Evolutionary conservation across 2,888 invertebrate genomes (phyloP), one percentile per base, ranked within the genome.

Genomic region (Apamea anceps): DNA sequence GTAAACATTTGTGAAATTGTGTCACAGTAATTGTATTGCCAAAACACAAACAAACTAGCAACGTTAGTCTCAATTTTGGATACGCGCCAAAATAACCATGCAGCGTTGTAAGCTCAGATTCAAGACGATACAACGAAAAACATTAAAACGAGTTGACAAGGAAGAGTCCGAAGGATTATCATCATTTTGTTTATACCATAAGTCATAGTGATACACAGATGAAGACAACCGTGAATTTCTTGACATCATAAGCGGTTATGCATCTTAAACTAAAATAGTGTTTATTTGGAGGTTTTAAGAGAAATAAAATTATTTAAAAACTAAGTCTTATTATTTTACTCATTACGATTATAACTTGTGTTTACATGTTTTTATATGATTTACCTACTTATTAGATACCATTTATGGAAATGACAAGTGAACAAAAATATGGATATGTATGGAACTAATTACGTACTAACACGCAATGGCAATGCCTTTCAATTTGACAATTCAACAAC

Each of bases 21-120:
- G n/a, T 18, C 37, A 72, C 63, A 63, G 60, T 65, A 72, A 66
- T 72, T n/a, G 12, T 65, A 63, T n/a, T 65, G 37, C 21, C 32
- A 72, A 66, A 72, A 72, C 65, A 65, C 37, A 37, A 66, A 37
- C 66, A 65, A 65, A 1, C 12, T n/a, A n/a, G 65, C 66, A 18
- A n/a, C 21, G 72, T 72, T 21, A 12, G 37, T n/a, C n/a, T 4
- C 12, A 12, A 37, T 60, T 72, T 72, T 65, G 65, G 66, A n/a
- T 12, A 12, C 18, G 18, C 72, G 37, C 72, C 72, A 72, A 72
- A 72, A n/a, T 63, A 72, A 37, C n/a, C 7, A 7, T 12, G n/a
- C 12, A 21, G n/a, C 63, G n/a, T 72, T 37, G n/a, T 25, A 72
- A n/a, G 7, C 37, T 66, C 18, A 37, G 5, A 63, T 42, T 37